Evolutionary conservation across 2,888 invertebrate species (phyloP), one percentile per base, ranked within the genome.

Genomic region (Drosophila nigricruria): DNA sequence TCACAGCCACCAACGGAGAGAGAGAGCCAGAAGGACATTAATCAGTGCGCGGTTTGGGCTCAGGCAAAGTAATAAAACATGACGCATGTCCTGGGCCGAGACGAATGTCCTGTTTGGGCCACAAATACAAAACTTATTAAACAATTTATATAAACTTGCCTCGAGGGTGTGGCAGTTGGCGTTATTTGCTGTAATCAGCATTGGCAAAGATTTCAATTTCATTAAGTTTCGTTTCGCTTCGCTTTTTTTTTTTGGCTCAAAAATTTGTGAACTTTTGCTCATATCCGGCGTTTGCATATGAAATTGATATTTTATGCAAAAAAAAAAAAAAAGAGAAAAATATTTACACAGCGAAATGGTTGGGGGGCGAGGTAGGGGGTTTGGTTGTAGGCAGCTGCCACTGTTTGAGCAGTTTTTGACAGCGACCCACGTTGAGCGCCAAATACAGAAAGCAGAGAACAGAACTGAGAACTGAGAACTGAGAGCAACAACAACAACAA

Each of bases 261-360:
- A 72, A 77, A 75, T 59, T 59, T 27, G 57, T 32, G 57, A 67
- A 67, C 81, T 66, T 58, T 52, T 73, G 62, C 73, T 81, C 81
- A 82, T 81, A 77, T 89, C 74, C 69, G 81, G 71, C 62, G 58
- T 81, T 73, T 75, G 54, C 75, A 70, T 71, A 74, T 87, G 73
- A 90, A 85, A 89, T 85, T 80, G 87, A 87, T 89, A 90, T 90
- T 85, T 85, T 85, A 90, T 90, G 90, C 84, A 86, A 85, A 86
- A 89, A 77, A 27, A 47, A 47, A 45, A 10, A n/a, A 45, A 9
- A 40, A 1, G 18, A 10, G 9, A 9, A 10, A 40, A 40, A 43
- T 23, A 30, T 30, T 30, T 30, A 30, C 30, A 8, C 30, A 30
- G 30, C 1, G 2, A 30, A 30, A 30, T 30, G 1, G 2, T 30